These are phyloP conservation scores for Cephus cinctus DNA, from an alignment of 1,140 invertebrate species.

Conservation along the genomic window DNA sequence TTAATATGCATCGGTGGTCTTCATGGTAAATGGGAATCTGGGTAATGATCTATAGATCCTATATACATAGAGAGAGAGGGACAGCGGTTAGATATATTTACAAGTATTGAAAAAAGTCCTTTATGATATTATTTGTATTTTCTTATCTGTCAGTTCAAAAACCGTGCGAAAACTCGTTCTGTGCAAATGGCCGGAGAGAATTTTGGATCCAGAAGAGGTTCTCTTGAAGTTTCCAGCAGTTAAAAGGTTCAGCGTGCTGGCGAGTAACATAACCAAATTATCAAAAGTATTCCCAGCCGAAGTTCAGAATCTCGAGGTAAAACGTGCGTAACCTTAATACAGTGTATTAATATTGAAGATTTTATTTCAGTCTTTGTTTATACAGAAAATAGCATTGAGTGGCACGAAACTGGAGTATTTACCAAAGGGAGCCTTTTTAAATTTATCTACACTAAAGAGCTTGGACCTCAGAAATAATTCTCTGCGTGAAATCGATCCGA, in stretches of 20 bases:
- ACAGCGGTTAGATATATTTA: too few relatives aligned
- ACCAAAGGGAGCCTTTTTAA: slow-evolving; percentile 41
- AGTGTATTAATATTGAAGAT: slow-evolving; percentile 4
- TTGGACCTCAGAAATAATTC: slow-evolving; percentile 57
- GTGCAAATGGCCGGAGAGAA: slow-evolving; percentile 39
- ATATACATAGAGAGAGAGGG: too few relatives aligned
- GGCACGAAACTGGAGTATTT: slow-evolving; percentile 48
- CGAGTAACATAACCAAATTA: slow-evolving; percentile 45
- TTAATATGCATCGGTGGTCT: too few relatives aligned
- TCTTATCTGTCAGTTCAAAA: too few relatives aligned
- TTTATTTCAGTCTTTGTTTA: slow-evolving; percentile 8
- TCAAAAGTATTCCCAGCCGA: slow-evolving; percentile 42
- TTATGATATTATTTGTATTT: too few relatives aligned
- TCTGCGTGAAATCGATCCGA: slow-evolving; percentile 43
- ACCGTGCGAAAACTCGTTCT: too few relatives aligned
- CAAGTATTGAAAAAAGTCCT: too few relatives aligned
- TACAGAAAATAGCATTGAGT: slow-evolving; percentile 47
- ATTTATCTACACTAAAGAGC: slow-evolving; percentile 36
- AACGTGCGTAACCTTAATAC: background rate
- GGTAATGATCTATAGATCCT: too few relatives aligned
- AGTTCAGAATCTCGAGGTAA: slow-evolving; percentile 40
- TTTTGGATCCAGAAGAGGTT: slow-evolving; percentile 33
- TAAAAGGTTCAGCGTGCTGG: slow-evolving; percentile 40
- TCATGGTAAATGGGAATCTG: too few relatives aligned
- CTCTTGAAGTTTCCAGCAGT: slow-evolving; percentile 39